A percentile compares a stretch with the other conserved stretches of the same genome.
These are phyloP conservation scores for Callocephalon fimbriatum DNA, from an alignment of 2,113 vertebrate species.

Conservation along the genomic window DNA sequence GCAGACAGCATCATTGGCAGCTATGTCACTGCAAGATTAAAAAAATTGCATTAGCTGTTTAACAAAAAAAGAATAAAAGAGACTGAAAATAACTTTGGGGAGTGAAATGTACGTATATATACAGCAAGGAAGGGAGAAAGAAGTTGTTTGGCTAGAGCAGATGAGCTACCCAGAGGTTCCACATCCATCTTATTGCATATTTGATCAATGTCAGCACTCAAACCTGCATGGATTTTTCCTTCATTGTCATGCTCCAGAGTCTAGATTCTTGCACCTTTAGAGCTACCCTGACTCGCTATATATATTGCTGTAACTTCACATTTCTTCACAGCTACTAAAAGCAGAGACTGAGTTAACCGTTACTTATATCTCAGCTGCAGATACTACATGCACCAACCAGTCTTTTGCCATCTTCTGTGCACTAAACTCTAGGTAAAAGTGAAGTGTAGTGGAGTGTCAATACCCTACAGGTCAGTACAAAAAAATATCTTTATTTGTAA, in stretches of 20 bases:
- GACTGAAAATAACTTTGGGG: background rate
- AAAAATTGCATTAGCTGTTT: background rate
- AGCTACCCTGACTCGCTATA: background rate
- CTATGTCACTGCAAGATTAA: slow-evolving; percentile 7
- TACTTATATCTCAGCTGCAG: background rate
- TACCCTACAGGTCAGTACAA: background rate
- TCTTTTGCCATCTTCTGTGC: background rate
- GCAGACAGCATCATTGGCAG: slow-evolving; percentile 46
- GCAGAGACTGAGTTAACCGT: background rate
- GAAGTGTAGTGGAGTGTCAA: background rate
- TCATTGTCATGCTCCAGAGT: background rate
- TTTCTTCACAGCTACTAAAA: background rate
- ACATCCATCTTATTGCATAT: background rate
- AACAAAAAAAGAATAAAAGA: background rate
- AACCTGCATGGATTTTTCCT: background rate
- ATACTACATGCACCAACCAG: background rate
- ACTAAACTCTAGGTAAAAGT: background rate
- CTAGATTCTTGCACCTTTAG: background rate
- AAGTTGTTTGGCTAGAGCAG: background rate
- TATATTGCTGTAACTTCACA: background rate
- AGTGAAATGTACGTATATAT: background rate
- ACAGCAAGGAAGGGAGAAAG: background rate
- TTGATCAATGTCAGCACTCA: background rate
- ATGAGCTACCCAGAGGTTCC: background rate
- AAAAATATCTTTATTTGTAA: background rate